Base-by-base conservation (phyloP, 2,888 invertebrate genomes). In the Tuta absoluta region DNA sequence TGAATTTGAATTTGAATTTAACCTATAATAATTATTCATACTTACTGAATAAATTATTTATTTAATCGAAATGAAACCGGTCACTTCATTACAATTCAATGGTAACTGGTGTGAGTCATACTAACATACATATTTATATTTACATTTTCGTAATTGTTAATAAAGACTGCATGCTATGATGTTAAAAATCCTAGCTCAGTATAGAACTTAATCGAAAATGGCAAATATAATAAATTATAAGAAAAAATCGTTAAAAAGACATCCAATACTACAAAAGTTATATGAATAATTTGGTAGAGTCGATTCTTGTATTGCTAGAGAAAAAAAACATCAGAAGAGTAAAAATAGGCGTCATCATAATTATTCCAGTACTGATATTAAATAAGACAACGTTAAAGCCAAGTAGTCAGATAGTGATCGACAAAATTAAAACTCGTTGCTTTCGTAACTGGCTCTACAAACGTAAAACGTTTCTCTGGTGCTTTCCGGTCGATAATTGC, bases 401-500 rank as follows among this genome's bases (percentile, higher is more conserved):
- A 8, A 19, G 61, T 49, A 61, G 49, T 48, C n/a, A 61, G 48
- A 61, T 61, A 17, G 33, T 62, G 23, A 62, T 62, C 62, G n/a
- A 38, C 24, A n/a, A 62, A 62, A 62, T 62, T 38, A 53, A 62
- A 38, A 37, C 62, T 49, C 53, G 23, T 19, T 7, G 23, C 23
- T 75, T 77, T 71, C 71, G 71, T 72, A 75, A 76, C 78, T 71
- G 71, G 76, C 79, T 79, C 33, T 33, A 10, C 33, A 33, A 33
- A 33, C 78, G 78, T 78, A 69, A 77, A 79, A 80, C 77, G 73
- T 76, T 75, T 69, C 68, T 72, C 65, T 67, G 8, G 33, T 8
- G 75, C 65, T 75, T 82, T 85, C 82, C 83, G 78, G 75, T 72
- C 70, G 63, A 69, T 79, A 80, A 82, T 81, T 77, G 78, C 75